Conservation (phyloP, 2,888 invertebrate species). For the Cerastis rubricosa region DNA sequence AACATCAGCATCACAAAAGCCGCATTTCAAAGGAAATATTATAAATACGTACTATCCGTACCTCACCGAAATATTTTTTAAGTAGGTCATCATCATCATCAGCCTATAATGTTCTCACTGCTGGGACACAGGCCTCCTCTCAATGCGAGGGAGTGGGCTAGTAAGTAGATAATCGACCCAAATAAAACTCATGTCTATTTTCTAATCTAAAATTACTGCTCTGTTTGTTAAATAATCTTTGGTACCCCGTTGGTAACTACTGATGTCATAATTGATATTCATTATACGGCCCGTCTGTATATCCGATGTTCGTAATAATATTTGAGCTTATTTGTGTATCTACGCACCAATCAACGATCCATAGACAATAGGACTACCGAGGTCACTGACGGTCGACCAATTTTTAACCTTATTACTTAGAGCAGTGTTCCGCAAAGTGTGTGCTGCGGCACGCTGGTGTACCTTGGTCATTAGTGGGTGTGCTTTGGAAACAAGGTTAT, state of each 20-base stretch:
- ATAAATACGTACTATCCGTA: neutral
- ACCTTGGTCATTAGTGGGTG: too few relatives aligned
- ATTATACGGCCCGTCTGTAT: slow-evolving; percentile 42
- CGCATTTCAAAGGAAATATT: neutral
- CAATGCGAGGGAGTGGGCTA: too few relatives aligned
- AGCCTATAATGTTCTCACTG: too few relatives aligned
- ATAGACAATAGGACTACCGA: slow-evolving; percentile 1
- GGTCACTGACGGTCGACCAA: neutral
- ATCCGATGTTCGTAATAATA: slow-evolving; percentile 41
- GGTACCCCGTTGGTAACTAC: slow-evolving; percentile 36
- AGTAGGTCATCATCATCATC: too few relatives aligned
- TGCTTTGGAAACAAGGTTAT: too few relatives aligned
- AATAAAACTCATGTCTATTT: neutral
- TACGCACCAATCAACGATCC: slow-evolving; percentile 21
- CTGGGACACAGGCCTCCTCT: too few relatives aligned
- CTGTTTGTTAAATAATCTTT: slow-evolving; percentile 41
- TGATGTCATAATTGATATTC: slow-evolving; percentile 56
- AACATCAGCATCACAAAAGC: neutral
- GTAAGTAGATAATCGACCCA: too few relatives aligned
- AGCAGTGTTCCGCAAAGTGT: too few relatives aligned
- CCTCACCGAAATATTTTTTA: neutral
- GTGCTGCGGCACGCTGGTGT: too few relatives aligned
- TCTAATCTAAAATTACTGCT: neutral
- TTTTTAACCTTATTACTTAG: neutral
- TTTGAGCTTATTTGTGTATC: slow-evolving; percentile 18